Evolutionary conservation across 2,888 invertebrate species (phyloP).

Genomic region (Philereme vetulata): DNA sequence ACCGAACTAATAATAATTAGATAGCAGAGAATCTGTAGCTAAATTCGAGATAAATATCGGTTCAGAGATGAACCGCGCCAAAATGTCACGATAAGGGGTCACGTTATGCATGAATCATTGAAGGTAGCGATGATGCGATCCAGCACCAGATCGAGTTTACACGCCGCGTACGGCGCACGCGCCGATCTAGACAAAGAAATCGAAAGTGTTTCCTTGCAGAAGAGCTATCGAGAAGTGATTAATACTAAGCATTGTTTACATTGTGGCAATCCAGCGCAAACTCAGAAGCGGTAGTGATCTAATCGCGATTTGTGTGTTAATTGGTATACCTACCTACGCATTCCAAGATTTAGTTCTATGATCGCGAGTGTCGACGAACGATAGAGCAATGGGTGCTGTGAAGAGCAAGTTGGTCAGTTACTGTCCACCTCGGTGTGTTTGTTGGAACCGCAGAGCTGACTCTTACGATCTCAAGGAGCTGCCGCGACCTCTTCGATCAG

Average conservation of each 20-base stretch:
- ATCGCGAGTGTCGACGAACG: conserved; percentile 39
- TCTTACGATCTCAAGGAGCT: conserved; percentile 70
- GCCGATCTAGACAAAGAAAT: conserved; percentile 14
- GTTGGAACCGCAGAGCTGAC: conserved; percentile 55
- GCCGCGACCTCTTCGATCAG: conserved; percentile 67
- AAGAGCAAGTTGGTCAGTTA: conserved; percentile 60
- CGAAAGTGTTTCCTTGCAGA: conserved; percentile 25
- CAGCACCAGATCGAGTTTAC: conserved; percentile 29
- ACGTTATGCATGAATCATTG: conserved; percentile 30
- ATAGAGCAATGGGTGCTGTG: conserved; percentile 64
- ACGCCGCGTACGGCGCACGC: conserved; percentile 32
- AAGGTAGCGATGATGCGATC: conserved; percentile 28
- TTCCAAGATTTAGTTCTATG: conserved; percentile 32
- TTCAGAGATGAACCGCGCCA: no score
- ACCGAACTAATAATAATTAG: no score
- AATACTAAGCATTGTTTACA: conserved; percentile 64
- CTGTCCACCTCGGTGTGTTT: conserved; percentile 55
- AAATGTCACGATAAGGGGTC: conserved; percentile 35
- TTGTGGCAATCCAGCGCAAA: conserved; percentile 47
- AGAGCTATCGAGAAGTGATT: conserved; percentile 36
- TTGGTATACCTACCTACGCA: conserved; percentile 49
- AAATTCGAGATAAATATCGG: no score
- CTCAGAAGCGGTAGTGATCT: conserved; percentile 58
- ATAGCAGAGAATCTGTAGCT: no score
- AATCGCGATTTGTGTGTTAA: conserved; percentile 56